Percentiles rank a stretch among this genome's conserved stretches.
Conservation (phyloP, 2,888 invertebrate species). For the Drosophila trichaetosa region DNA sequence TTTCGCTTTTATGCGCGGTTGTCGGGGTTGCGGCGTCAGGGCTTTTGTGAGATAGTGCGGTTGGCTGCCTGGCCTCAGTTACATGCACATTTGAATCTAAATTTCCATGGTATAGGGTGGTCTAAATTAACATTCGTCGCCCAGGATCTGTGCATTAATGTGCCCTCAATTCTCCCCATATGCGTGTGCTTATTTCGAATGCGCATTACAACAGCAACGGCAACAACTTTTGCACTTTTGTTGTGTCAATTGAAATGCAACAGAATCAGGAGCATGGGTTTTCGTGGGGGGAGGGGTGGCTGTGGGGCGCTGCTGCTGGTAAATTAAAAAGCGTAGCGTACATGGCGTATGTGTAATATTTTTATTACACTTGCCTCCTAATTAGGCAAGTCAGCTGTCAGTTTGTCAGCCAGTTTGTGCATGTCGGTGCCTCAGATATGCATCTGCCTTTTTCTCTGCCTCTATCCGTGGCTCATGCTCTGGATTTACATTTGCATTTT, state of each 20-base stretch:
- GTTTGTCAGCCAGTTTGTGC: slow-evolving; percentile 53
- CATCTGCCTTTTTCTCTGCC: neutral
- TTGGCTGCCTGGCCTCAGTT: slow-evolving; percentile 48
- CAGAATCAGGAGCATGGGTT: slow-evolving; percentile 39
- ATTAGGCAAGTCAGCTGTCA: slow-evolving; percentile 72
- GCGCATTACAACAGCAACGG: slow-evolving; percentile 72
- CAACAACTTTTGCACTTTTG: slow-evolving; percentile 55
- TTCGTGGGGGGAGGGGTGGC: neutral
- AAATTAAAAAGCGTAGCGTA: slow-evolving; percentile 73
- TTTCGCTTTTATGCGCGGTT: slow-evolving; percentile 50
- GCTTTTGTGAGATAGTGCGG: slow-evolving; percentile 58
- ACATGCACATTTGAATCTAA: slow-evolving; percentile 74
- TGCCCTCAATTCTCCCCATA: slow-evolving; percentile 73
- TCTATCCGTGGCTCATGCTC: slow-evolving; percentile 5
- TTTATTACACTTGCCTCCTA: slow-evolving; percentile 79
- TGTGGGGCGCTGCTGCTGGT: slow-evolving; percentile 17
- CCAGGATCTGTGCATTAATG: slow-evolving; percentile 70
- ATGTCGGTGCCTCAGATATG: slow-evolving; percentile 24
- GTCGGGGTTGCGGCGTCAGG: slow-evolving; percentile 24
- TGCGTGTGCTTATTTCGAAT: slow-evolving; percentile 81
- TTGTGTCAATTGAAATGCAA: slow-evolving; percentile 77
- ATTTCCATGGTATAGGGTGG: slow-evolving; percentile 51
- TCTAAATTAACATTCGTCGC: slow-evolving; percentile 74
- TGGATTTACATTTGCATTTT: slow-evolving; percentile 34
- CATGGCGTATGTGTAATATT: slow-evolving; percentile 80